These are phyloP conservation scores for Xylocopa sonorina DNA, from an alignment of 1,140 invertebrate genomes.

Conservation along the genomic window DNA sequence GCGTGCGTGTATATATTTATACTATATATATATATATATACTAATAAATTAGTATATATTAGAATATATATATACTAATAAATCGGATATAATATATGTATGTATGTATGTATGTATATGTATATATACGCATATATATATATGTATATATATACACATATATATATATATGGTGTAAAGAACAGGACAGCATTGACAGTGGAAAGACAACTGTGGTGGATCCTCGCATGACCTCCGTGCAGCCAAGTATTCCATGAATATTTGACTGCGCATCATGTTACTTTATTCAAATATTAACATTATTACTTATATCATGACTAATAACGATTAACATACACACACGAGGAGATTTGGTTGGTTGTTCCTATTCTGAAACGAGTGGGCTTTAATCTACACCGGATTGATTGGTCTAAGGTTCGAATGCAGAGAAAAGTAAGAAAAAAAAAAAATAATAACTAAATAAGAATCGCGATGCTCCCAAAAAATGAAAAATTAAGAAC, in stretches of 20 bases:
- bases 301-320: conserved; percentile 80
- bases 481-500: conserved; percentile 60
- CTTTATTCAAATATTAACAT: conserved; percentile 80
- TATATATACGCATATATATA: too few relatives aligned
- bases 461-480: conserved; percentile 63
- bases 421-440: conserved; percentile 41
- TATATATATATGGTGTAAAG: conserved; percentile 77
- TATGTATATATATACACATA: too few relatives aligned
- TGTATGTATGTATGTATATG: conserved; percentile 76
- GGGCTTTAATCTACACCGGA: conserved; percentile 65
- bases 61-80: conserved; percentile 74
- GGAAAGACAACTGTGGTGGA: conserved; percentile 76
- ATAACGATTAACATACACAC: conserved; percentile 72
- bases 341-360: conserved; percentile 78
- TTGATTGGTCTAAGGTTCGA: conserved; percentile 62
- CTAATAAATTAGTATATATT: conserved; percentile 75
- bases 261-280: conserved; percentile 78
- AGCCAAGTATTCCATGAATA: conserved; percentile 80
- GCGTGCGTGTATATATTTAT: conserved; percentile 80
- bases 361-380: conserved; percentile 78
- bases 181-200: conserved; percentile 71
- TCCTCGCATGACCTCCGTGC: conserved; percentile 79
- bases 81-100: conserved; percentile 74
- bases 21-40: conserved; percentile 74
- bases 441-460: too few relatives aligned